Conservation (phyloP, 2,797 vertebrate genomes). For the Lepidocolaptes lacrymiger region DNA sequence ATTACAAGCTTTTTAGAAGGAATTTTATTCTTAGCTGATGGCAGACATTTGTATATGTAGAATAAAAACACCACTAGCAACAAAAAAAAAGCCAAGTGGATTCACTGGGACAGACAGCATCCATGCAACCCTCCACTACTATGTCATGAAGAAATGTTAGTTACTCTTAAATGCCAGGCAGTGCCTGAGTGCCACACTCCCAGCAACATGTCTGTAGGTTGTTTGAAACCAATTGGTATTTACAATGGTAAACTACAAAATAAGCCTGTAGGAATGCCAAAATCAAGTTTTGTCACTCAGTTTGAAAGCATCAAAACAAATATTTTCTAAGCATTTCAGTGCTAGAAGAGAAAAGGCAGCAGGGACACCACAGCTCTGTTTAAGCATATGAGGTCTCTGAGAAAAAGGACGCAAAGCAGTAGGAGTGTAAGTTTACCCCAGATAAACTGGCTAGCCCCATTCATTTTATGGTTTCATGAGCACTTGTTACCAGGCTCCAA, state of each 20-base stretch:
- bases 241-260: not conserved
- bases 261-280: not conserved
- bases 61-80: not conserved
- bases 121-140: not conserved
- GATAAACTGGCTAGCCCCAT: not conserved
- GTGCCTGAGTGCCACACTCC: not conserved
- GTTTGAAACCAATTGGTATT: not conserved
- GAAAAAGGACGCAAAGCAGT: not conserved
- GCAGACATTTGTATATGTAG: not conserved
- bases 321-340: not conserved
- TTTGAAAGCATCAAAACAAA: not conserved
- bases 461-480: not conserved
- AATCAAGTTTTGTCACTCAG: not conserved
- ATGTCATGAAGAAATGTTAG: not conserved
- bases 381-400: not conserved
- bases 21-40: not conserved
- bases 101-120: not conserved
- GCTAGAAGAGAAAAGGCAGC: not conserved
- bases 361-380: not conserved
- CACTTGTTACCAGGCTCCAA: not conserved
- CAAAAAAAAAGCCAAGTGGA: not conserved
- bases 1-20: not conserved
- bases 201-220: rapidly evolving
- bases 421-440: not conserved
- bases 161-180: not conserved